phyloP scores from a whole-genome alignment of 2,888 invertebrate genomes.

The Volucella bombylans region DNA sequence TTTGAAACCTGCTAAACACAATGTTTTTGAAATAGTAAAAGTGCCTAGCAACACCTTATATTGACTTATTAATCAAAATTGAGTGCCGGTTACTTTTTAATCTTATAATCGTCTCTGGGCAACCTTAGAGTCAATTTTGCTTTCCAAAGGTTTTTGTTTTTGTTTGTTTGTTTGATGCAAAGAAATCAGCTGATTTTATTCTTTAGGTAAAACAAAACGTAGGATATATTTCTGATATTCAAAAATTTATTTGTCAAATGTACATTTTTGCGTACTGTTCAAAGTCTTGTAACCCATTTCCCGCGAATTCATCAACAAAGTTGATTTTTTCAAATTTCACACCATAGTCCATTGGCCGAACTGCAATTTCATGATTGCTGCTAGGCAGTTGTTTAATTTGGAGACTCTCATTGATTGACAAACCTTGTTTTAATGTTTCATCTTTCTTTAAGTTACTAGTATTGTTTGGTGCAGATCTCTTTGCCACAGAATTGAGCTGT shows the following conservation, averaged over 20 bases:
- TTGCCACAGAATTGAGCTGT: slow-evolving; percentile 36
- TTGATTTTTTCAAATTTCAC: slow-evolving; percentile 39
- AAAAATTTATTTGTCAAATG: neutral
- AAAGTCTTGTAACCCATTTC: slow-evolving; percentile 55
- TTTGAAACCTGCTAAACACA: neutral
- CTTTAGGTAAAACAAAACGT: neutral
- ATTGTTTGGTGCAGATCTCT: slow-evolving; percentile 17
- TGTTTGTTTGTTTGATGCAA: too few species aligned
- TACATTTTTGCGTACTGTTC: slow-evolving; percentile 60
- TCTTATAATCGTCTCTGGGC: slow-evolving; percentile 23
- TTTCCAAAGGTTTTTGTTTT: too few species aligned
- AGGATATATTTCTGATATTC: neutral
- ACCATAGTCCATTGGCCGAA: slow-evolving; percentile 53
- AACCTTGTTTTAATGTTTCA: slow-evolving; percentile 24
- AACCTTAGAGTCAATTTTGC: neutral
- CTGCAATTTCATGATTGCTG: slow-evolving; percentile 56
- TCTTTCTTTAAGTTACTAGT: slow-evolving; percentile 47
- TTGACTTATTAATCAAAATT: slow-evolving; percentile 44
- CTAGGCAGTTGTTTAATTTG: slow-evolving; percentile 60
- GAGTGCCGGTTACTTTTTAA: neutral
- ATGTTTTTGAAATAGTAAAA: slow-evolving; percentile 31
- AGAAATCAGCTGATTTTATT: too few species aligned
- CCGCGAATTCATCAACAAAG: slow-evolving; percentile 29
- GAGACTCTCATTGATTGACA: slow-evolving; percentile 47
- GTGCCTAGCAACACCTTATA: slow-evolving; percentile 45